Evolutionary conservation across 2,797 vertebrate genomes (phyloP).

Genomic region (Parotocinclus haroldoi): DNA sequence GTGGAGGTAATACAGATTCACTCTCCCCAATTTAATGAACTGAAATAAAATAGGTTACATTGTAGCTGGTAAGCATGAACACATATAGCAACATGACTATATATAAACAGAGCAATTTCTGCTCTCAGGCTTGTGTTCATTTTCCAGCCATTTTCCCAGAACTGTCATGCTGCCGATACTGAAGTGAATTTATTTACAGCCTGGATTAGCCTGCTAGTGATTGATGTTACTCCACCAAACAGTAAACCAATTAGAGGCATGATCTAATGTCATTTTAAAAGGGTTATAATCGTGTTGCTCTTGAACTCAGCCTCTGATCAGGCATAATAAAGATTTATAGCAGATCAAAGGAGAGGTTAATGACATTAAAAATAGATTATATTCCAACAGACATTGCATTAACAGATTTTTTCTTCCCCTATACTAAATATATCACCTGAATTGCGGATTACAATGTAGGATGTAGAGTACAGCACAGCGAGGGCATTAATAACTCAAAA

Average conservation of each 20-base stretch:
- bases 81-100: neutral
- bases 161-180: constrained; percentile 91
- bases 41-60: neutral
- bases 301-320: constrained; percentile 91
- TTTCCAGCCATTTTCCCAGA: constrained; percentile 64
- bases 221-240: constrained; percentile 96
- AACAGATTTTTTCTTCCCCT: constrained; percentile 68
- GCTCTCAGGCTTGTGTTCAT: constrained; percentile 16
- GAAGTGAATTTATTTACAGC: constrained; percentile 95
- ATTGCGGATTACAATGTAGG: constrained; percentile 69
- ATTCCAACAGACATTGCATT: constrained; percentile 84
- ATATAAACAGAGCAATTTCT: constrained; percentile 9
- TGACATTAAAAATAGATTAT: constrained; percentile 98
- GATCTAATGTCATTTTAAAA: constrained; percentile 99
- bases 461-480: constrained; percentile 57
- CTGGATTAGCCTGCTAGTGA: constrained; percentile 91
- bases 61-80: neutral
- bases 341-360: constrained; percentile 92
- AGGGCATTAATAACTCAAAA: constrained; percentile 49
- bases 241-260: constrained; percentile 98
- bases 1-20: neutral
- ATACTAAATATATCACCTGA: constrained; percentile 77
- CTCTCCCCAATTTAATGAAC: constrained; percentile 4
- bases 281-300: constrained; percentile 96
- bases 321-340: constrained; percentile 98